Base-by-base conservation (phyloP, 2,888 invertebrate species). In the Vesta saturnalis region DNA sequence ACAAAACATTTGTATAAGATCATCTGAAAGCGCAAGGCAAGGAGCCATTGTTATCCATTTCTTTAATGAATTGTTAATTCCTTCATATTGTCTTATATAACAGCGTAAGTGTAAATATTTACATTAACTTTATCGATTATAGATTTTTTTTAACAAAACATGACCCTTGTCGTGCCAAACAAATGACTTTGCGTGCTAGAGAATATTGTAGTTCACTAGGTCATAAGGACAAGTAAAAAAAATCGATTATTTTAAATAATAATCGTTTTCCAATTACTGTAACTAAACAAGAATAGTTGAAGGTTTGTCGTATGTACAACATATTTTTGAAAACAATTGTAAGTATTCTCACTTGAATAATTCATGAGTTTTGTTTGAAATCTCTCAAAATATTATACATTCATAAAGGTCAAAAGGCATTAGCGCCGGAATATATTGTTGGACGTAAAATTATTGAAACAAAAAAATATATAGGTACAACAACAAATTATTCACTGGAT, bases 151-250 rank as follows among this genome's bases (percentile, higher is more conserved):
- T 49, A 49, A 12, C 22, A 16, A 43, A 60, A 52, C 58, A 35
- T 60, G 60, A 60, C 65, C 60, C 59, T 49, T 60, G 47, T 47
- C 43, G 63, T 63, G 63, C 30, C 23, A 18, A 59, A 19, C 21
- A 12, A 52, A 46, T 23, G 55, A 19, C 43, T 43, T 67, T 62
- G 67, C 67, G 67, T 67, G 67, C 46, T 57, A 22, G 18, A 56
- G 35, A 58, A 59, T 62, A 30, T 47, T 63, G 19, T 62, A 54
- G 65, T 52, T 62, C 35, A 69, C 55, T 59, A 35, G 69, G 69
- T 69, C 69, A 69, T 55, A 69, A 64, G 69, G 65, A 61, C 66
- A 56, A 46, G 39, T 62, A 30, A 12, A 66, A n/a, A 62, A 56
- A 68, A 30, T 59, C 22, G 16, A 52, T 60, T 16, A n/a, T 56